Conservation (phyloP, 2,888 invertebrate genomes). For the Erebia ligea region DNA sequence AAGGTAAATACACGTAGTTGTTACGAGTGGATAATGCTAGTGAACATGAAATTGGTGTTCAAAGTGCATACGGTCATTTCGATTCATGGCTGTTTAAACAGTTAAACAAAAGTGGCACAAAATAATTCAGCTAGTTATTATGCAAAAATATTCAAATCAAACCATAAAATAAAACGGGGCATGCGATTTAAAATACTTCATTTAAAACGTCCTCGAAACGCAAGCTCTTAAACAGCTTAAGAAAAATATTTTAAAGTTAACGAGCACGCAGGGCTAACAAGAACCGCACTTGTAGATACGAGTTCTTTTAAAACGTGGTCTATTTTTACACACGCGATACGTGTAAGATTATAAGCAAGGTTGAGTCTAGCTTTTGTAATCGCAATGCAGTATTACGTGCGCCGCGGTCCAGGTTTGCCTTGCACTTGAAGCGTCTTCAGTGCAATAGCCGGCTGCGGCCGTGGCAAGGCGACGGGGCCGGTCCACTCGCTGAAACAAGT, state of each 20-base stretch:
- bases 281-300: constrained; percentile 17
- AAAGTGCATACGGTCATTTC: too few species aligned
- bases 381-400: constrained; percentile 66
- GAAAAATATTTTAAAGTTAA: constrained; percentile 18
- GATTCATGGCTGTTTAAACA: background rate
- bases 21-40: too few species aligned
- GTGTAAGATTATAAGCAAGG: constrained; percentile 23
- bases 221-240: constrained; percentile 1
- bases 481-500: constrained; percentile 34
- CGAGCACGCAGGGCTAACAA: constrained; percentile 19
- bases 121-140: background rate
- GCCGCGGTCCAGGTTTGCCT: constrained; percentile 26
- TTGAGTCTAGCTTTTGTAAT: constrained; percentile 42
- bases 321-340: constrained; percentile 24
- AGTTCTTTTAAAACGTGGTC: constrained; percentile 16
- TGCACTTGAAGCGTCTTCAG: constrained; percentile 68
- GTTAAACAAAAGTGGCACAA: background rate
- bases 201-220: background rate
- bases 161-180: background rate
- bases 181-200: background rate
- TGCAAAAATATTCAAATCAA: background rate
- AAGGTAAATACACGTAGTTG: too few species aligned
- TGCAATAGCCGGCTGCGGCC: constrained; percentile 64
- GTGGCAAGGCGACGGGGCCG: constrained; percentile 38
- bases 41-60: too few species aligned